A percentile compares a stretch with the other conserved stretches of the same genome.
phyloP scores from a whole-genome alignment of 1,140 invertebrate species.

The Lepidurus couesii region DNA sequence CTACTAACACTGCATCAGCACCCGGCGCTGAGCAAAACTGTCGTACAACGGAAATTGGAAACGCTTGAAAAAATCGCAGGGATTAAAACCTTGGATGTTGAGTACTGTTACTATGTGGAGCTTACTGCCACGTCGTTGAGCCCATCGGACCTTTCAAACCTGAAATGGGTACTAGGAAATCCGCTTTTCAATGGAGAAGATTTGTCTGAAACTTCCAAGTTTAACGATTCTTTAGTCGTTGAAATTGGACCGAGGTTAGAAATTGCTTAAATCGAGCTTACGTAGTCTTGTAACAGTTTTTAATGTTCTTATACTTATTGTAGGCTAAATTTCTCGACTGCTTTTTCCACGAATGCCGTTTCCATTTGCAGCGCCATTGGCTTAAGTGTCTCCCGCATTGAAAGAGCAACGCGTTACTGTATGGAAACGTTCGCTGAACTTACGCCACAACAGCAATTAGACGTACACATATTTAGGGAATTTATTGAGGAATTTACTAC shows the following conservation, averaged over 20 bases:
- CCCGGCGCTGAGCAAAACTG: background rate
- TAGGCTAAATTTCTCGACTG: constrained; percentile 87
- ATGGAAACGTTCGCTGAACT: background rate
- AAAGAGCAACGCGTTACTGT: constrained; percentile 69
- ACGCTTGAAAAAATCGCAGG: background rate
- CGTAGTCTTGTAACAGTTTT: background rate
- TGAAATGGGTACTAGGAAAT: background rate
- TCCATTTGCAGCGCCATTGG: constrained; percentile 83
- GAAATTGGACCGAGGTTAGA: background rate
- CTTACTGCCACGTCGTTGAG: background rate
- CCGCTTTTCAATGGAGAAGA: constrained; percentile 1
- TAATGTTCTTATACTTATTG: constrained; percentile 40
- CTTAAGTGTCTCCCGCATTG: constrained; percentile 68
- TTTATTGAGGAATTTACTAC: constrained; percentile 41
- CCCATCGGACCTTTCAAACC: background rate
- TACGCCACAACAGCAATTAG: background rate
- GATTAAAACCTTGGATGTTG: background rate
- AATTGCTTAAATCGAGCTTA: background rate
- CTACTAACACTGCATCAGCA: background rate
- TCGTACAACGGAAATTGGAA: background rate
- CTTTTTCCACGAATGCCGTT: constrained; percentile 90
- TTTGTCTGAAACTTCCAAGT: background rate
- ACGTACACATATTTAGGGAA: background rate
- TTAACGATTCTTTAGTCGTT: background rate
- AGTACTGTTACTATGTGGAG: constrained; percentile 1